Percentiles rank a stretch among this genome's conserved stretches.
These are phyloP conservation scores for Notothenia coriiceps DNA, from an alignment of 2,113 vertebrate species.

Conservation along the genomic window DNA sequence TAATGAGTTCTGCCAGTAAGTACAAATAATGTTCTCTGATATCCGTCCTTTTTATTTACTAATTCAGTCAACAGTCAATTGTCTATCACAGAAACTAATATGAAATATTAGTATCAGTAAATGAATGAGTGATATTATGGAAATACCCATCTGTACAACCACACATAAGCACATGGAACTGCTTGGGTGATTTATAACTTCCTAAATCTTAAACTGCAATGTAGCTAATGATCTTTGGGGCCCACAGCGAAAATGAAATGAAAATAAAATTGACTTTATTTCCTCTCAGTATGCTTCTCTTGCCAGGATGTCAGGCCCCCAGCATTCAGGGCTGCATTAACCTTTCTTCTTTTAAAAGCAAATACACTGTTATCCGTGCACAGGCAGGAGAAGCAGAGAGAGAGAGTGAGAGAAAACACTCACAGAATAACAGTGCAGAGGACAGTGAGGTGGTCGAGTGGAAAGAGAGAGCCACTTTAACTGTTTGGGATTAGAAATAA, in stretches of 20 bases:
- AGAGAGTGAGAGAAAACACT: slow-evolving; percentile 7
- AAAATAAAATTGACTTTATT: slow-evolving; percentile 19
- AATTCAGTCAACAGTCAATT: too few species aligned
- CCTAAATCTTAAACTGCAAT: neutral
- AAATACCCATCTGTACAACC: neutral
- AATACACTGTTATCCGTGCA: neutral
- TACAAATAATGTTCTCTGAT: neutral
- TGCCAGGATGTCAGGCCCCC: neutral
- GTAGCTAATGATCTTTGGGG: neutral
- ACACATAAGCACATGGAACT: neutral
- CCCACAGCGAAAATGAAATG: neutral
- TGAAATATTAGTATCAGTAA: neutral
- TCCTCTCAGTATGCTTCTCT: neutral
- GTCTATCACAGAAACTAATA: neutral
- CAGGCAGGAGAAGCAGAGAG: neutral
- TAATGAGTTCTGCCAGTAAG: neutral
- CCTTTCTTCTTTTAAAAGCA: slow-evolving; percentile 30
- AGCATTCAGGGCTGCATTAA: slow-evolving; percentile 36
- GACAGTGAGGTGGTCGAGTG: slow-evolving; percentile 34
- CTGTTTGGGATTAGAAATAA: slow-evolving; percentile 65
- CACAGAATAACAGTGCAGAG: slow-evolving; percentile 29
- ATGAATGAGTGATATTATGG: neutral
- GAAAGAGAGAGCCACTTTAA: slow-evolving; percentile 55
- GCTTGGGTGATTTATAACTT: neutral
- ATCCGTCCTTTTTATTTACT: neutral